A percentile compares a stretch with the other conserved stretches of the same genome.
phyloP scores from a whole-genome alignment of 1,140 invertebrate species.

The Hydropsyche tenuis region DNA sequence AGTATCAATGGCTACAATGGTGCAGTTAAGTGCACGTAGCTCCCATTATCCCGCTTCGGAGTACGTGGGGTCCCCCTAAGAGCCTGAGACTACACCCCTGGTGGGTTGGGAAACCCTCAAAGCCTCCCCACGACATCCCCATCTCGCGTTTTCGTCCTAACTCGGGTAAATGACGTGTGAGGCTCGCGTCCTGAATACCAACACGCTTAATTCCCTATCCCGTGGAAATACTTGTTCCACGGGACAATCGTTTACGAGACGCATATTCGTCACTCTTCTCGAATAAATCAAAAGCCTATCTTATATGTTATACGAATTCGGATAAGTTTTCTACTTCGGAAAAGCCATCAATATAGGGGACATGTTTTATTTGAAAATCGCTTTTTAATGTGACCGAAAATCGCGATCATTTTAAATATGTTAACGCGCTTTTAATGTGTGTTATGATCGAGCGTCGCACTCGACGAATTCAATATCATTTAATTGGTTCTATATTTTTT shows the following conservation, averaged over 20 bases:
- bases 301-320: too few relatives aligned
- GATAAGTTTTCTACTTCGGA: too few relatives aligned
- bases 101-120: too few relatives aligned
- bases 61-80: slow-evolving; percentile 24
- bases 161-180: slow-evolving; percentile 53
- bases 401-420: too few relatives aligned
- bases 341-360: too few relatives aligned
- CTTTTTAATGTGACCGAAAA: too few relatives aligned
- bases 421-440: too few relatives aligned
- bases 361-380: too few relatives aligned
- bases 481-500: too few relatives aligned
- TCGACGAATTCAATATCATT: too few relatives aligned
- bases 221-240: slow-evolving; percentile 17
- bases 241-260: slow-evolving; percentile 4
- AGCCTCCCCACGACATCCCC: too few relatives aligned
- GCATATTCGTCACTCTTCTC: not conserved
- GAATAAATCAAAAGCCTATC: slow-evolving; percentile 7
- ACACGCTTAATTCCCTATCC: slow-evolving; percentile 6
- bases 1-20: not conserved
- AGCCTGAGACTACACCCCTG: not conserved
- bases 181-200: slow-evolving; percentile 49
- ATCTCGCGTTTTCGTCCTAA: slow-evolving; percentile 37
- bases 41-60: slow-evolving; percentile 21
- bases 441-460: too few relatives aligned
- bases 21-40: slow-evolving; percentile 30